phyloP scores from a whole-genome alignment of 2,888 invertebrate genomes.

The Dolichomitus sp. region DNA sequence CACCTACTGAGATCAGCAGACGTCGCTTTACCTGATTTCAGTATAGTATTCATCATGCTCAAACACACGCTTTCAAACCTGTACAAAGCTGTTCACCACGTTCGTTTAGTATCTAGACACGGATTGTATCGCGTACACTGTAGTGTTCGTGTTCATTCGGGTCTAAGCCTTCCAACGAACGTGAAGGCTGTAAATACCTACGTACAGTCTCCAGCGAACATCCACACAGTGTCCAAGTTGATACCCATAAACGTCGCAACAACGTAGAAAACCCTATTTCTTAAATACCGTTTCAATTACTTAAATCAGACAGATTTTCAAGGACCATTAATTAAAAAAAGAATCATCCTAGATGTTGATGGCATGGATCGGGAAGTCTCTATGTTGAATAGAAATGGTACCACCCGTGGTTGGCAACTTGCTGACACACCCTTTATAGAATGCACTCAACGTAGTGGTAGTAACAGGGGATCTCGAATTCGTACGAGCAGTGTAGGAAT shows the following conservation, averaged over 20 bases:
- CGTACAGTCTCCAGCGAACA: background rate
- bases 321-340: background rate
- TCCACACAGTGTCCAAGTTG: background rate
- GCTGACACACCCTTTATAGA: background rate
- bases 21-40: too few relatives aligned
- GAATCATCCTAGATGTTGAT: background rate
- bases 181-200: background rate
- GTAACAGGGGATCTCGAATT: constrained; percentile 13
- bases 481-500: constrained; percentile 33
- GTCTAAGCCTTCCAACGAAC: background rate
- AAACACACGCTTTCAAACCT: background rate
- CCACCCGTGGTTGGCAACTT: constrained; percentile 1
- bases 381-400: background rate
- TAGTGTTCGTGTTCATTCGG: background rate
- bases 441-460: constrained; percentile 10
- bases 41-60: background rate
- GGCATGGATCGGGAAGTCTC: background rate
- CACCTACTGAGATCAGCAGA: too few relatives aligned
- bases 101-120: background rate
- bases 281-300: background rate
- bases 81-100: background rate
- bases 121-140: background rate
- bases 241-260: background rate
- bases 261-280: background rate
- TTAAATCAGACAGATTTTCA: background rate